Percentiles rank a stretch among this genome's conserved stretches.
phyloP scores from a whole-genome alignment of 2,797 vertebrate species.

The Sitta carolinensis region DNA sequence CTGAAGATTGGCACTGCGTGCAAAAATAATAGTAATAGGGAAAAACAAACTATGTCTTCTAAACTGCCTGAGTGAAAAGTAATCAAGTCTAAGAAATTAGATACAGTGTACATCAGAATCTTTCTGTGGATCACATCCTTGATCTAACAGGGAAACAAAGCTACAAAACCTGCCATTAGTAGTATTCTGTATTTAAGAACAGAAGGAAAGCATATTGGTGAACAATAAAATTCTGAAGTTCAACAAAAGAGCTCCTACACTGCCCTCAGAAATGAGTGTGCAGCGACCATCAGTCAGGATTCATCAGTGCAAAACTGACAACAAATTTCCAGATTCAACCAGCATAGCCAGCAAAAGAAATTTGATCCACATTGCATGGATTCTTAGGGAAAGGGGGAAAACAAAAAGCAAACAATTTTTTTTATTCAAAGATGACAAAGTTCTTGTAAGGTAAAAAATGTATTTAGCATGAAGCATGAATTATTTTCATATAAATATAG shows the following conservation, averaged over 20 bases:
- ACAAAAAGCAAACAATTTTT: slow-evolving; percentile 82
- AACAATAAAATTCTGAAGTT: slow-evolving; percentile 39
- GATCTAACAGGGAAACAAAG: slow-evolving; percentile 67
- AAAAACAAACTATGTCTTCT: slow-evolving; percentile 73
- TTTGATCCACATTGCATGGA: slow-evolving; percentile 93
- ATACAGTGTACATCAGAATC: slow-evolving; percentile 68
- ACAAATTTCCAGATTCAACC: slow-evolving; percentile 86
- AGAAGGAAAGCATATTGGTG: slow-evolving; percentile 60
- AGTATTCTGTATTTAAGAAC: slow-evolving; percentile 69
- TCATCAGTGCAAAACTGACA: slow-evolving; percentile 87
- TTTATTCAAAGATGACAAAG: slow-evolving; percentile 90
- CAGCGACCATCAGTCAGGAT: slow-evolving; percentile 82
- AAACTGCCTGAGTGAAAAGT: slow-evolving; percentile 80
- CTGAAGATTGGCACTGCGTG: slow-evolving; percentile 77
- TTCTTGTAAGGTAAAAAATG: slow-evolving; percentile 99
- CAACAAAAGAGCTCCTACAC: slow-evolving; percentile 66
- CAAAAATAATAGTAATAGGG: slow-evolving; percentile 61
- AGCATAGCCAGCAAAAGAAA: slow-evolving; percentile 91
- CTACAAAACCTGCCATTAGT: slow-evolving; percentile 83
- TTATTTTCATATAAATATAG: slow-evolving; percentile 99
- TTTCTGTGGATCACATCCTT: slow-evolving; percentile 75
- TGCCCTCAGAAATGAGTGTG: slow-evolving; percentile 86
- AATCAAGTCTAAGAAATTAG: slow-evolving; percentile 75
- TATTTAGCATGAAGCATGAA: slow-evolving; percentile 99
- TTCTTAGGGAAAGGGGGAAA: slow-evolving; percentile 77